Percentiles rank a stretch among this genome's conserved stretches.
Evolutionary conservation across 2,113 vertebrate species (phyloP).

Genomic region (Origma solitaria): DNA sequence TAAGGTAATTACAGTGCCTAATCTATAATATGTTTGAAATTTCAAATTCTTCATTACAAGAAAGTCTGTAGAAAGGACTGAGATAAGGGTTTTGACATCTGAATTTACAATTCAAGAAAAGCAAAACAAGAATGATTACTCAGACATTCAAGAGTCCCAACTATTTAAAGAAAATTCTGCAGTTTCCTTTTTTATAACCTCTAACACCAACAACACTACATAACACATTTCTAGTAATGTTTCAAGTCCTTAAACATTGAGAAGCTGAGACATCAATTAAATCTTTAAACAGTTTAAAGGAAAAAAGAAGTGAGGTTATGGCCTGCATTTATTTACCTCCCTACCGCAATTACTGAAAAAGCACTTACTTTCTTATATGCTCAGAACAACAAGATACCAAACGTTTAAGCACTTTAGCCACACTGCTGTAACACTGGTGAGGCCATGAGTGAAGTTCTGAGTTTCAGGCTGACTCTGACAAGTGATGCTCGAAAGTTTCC

Average conservation of each 20-base stretch:
- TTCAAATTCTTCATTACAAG: background rate
- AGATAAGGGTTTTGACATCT: background rate
- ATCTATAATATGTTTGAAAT: background rate
- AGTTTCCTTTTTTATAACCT: background rate
- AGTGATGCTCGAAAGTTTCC: background rate
- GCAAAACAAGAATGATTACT: background rate
- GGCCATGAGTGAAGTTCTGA: background rate
- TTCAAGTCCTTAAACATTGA: background rate
- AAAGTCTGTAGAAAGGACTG: background rate
- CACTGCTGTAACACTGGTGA: rapidly evolving
- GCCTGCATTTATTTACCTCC: background rate
- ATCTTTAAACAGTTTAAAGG: background rate
- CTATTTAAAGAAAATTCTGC: background rate
- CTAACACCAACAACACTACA: background rate
- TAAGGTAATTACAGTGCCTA: background rate
- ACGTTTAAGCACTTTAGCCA: background rate
- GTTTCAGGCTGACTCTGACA: background rate
- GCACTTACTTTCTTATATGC: background rate
- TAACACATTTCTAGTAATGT: background rate
- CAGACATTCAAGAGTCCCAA: background rate
- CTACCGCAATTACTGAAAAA: background rate
- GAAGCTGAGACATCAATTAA: background rate
- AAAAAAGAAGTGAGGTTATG: background rate
- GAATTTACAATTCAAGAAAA: background rate
- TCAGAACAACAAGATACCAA: background rate